phyloP scores from a whole-genome alignment of 2,113 vertebrate genomes.

The Corythoichthys intestinalis region DNA sequence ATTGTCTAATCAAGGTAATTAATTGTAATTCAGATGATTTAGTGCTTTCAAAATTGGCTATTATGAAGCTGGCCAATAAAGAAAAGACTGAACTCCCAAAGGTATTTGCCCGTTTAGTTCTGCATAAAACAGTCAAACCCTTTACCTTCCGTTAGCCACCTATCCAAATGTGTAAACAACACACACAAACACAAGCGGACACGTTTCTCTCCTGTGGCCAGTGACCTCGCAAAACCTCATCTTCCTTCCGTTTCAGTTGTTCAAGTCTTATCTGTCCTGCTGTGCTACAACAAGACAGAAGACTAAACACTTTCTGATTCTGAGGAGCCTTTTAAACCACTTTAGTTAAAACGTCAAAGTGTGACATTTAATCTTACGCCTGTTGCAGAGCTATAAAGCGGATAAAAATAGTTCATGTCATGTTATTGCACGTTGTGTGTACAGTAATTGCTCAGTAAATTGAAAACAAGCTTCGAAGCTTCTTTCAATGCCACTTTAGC shows the following conservation, averaged over 20 bases:
- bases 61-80: neutral
- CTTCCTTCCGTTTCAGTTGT: conserved; percentile 41
- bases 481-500: conserved; percentile 6
- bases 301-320: conserved; percentile 25
- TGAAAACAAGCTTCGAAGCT: neutral
- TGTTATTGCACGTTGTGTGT: neutral
- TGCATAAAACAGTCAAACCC: neutral
- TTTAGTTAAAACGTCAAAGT: conserved; percentile 14
- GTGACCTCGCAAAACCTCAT: conserved; percentile 26
- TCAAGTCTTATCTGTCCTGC: conserved; percentile 33
- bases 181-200: conserved; percentile 1
- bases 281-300: conserved; percentile 23
- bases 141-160: neutral
- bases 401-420: neutral
- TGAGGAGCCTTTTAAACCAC: conserved; percentile 10
- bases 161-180: neutral
- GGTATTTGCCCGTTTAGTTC: neutral
- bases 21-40: neutral
- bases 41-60: neutral
- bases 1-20: neutral
- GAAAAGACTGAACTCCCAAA: neutral
- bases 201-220: conserved; percentile 23
- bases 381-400: neutral
- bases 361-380: conserved; percentile 5
- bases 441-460: neutral